These are phyloP conservation scores for Pseudoatta argentina DNA, from an alignment of 1,140 invertebrate species.

Conservation along the genomic window DNA sequence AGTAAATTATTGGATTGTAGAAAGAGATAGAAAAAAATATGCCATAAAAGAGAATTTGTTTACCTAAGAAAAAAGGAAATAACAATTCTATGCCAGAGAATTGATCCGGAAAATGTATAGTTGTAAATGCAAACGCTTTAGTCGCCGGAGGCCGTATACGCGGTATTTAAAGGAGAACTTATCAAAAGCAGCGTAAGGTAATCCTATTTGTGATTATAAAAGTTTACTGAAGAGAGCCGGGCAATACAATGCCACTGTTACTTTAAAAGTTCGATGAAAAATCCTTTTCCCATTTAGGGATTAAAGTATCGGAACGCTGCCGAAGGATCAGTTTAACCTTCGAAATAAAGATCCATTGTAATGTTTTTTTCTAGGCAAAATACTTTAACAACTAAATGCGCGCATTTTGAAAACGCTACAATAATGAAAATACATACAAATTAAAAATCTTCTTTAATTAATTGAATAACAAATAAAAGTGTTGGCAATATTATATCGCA, in stretches of 20 bases:
- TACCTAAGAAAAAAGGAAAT: not conserved
- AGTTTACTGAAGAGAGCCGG: conserved; percentile 35
- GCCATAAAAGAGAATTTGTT: not conserved
- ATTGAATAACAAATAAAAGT: not conserved
- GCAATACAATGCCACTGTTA: conserved; percentile 53
- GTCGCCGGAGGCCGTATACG: not conserved
- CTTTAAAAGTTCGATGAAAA: conserved; percentile 65
- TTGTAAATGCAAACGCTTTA: not conserved
- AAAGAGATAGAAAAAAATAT: not conserved
- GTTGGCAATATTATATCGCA: not conserved
- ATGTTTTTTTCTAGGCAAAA: conserved; percentile 27
- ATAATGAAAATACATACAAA: conserved; percentile 6
- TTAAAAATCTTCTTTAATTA: not conserved
- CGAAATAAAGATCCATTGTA: conserved; percentile 29
- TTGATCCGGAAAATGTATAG: not conserved
- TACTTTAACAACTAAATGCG: conserved; percentile 4
- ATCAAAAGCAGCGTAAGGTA: conserved; percentile 53
- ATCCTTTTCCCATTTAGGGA: conserved; percentile 48
- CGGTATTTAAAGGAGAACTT: conserved; percentile 55
- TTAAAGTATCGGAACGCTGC: conserved; percentile 62
- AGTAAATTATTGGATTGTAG: not conserved
- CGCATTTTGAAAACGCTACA: conserved; percentile 1
- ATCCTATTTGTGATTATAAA: conserved; percentile 64
- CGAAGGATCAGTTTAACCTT: conserved; percentile 56
- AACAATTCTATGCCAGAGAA: not conserved